Conservation (phyloP, 2,888 invertebrate genomes). For the Andrena dorsata region DNA sequence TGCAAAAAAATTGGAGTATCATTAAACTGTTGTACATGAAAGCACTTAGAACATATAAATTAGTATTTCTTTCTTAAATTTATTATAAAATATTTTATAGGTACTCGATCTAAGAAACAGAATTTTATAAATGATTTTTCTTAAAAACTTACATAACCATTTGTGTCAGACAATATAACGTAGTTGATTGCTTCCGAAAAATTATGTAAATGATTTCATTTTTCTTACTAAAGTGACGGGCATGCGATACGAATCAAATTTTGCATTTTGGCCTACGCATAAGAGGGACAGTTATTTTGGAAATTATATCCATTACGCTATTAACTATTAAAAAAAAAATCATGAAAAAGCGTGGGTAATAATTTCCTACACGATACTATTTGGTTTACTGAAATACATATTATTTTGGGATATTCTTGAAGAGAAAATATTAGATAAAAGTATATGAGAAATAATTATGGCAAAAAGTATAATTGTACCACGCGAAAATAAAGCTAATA, state of each 20-base stretch:
- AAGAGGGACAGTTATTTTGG: slow-evolving; percentile 52
- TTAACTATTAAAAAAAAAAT: slow-evolving; percentile 10
- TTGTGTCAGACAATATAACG: slow-evolving; percentile 56
- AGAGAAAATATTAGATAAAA: slow-evolving; percentile 18
- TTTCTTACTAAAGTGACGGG: slow-evolving; percentile 33
- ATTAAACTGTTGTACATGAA: slow-evolving; percentile 37
- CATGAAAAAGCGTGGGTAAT: slow-evolving; percentile 9
- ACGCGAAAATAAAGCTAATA: slow-evolving; percentile 24
- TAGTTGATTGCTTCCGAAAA: slow-evolving; percentile 41
- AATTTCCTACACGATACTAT: slow-evolving; percentile 27
- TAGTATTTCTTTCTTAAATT: slow-evolving; percentile 37
- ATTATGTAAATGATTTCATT: slow-evolving; percentile 48
- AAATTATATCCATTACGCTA: slow-evolving; percentile 49
- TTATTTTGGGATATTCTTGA: slow-evolving; percentile 23
- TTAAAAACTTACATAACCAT: slow-evolving; percentile 22
- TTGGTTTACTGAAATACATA: slow-evolving; percentile 16
- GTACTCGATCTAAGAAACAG: slow-evolving; percentile 8
- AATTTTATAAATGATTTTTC: slow-evolving; percentile 35
- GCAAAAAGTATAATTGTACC: slow-evolving; percentile 22
- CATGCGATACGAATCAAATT: slow-evolving; percentile 38
- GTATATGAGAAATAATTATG: slow-evolving; percentile 30
- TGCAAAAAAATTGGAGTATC: slow-evolving; percentile 20
- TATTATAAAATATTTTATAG: slow-evolving; percentile 42
- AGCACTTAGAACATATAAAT: slow-evolving; percentile 36
- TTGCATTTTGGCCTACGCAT: slow-evolving; percentile 47